Evolutionary conservation across 1,140 invertebrate species (phyloP), one percentile per base, ranked within the genome.

Genomic region (Ceratosolen fusciceps): DNA sequence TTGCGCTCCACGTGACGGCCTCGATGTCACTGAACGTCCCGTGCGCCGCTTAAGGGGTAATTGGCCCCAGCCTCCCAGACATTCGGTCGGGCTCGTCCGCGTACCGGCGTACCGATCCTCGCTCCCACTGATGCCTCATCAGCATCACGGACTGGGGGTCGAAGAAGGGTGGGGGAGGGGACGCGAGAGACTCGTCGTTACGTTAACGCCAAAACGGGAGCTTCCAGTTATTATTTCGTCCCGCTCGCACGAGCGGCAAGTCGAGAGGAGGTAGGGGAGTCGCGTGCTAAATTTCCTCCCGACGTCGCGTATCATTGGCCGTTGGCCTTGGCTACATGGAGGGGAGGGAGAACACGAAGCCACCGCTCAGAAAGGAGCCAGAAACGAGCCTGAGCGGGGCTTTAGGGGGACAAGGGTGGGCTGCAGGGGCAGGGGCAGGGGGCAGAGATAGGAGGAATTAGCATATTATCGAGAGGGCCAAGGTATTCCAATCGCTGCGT

Each of bases 21-120:
- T 16, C 65, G 54, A 79, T 79, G 70, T 79, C 70, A 73, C 65
- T 79, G 68, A 73, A 79, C 70, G 77, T 79, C 70, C 68, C 62
- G 76, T 72, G n/a, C n/a, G n/a, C n/a, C 74, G 60, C 26, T 75
- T 75, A 75, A 65, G 73, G 31, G 74, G 75, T 77, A 77, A 77
- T 71, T 77, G 76, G 54, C 76, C 52, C 67, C 67, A 52, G 62
- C 76, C 54, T 56, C 39, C 62, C 39, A 72, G 49, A 72, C 70
- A 72, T 72, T 72, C 26, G 47, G 74, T 56, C n/a, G 62, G 52
- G 21, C 29, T 56, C 43, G 43, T 49, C n/a, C 5, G 47, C 67
- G 12, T 49, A 19, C 12, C 58, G 29, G 29, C 34, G 29, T 34
- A 26, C 0, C 24, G 12, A 19, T 62, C 58, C 1, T 4, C 3